Percentiles rank a stretch among this genome's conserved stretches.
Conservation (phyloP, 2,888 invertebrate species). For the Morpho deidamia region DNA sequence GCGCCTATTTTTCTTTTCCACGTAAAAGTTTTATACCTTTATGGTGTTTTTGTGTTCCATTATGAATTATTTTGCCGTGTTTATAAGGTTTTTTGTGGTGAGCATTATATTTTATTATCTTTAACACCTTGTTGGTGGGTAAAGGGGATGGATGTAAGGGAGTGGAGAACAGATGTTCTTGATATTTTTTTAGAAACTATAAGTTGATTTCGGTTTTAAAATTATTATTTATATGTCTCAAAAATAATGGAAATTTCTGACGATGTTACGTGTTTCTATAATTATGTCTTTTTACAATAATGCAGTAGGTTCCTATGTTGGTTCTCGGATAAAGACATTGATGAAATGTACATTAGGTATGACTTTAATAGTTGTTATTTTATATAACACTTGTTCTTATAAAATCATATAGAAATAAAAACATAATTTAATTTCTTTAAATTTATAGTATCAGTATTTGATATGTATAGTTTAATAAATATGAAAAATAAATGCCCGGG, state of each 20-base stretch:
- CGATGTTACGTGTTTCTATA: no score
- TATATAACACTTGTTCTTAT: no score
- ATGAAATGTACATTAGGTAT: no score
- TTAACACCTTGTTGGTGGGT: conserved; percentile 61
- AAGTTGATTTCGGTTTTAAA: background rate
- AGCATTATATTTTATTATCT: conserved; percentile 66
- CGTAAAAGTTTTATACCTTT: conserved; percentile 47
- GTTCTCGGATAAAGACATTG: no score
- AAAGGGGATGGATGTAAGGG: conserved; percentile 11
- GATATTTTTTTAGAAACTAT: background rate
- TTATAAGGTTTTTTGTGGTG: conserved; percentile 49
- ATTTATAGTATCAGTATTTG: no score
- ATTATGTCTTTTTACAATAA: no score
- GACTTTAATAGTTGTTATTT: no score
- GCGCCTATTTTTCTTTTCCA: conserved; percentile 58
- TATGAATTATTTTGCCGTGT: conserved; percentile 63
- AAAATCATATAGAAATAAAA: no score
- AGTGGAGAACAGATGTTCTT: conserved; percentile 19
- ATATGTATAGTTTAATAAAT: no score
- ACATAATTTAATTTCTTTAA: no score
- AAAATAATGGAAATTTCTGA: background rate
- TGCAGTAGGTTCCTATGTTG: no score
- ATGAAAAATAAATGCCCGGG: no score
- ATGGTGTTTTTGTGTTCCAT: conserved; percentile 60
- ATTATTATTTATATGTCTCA: background rate